phyloP scores from a whole-genome alignment of 2,797 vertebrate genomes.

The Sebastes aleutianus region DNA sequence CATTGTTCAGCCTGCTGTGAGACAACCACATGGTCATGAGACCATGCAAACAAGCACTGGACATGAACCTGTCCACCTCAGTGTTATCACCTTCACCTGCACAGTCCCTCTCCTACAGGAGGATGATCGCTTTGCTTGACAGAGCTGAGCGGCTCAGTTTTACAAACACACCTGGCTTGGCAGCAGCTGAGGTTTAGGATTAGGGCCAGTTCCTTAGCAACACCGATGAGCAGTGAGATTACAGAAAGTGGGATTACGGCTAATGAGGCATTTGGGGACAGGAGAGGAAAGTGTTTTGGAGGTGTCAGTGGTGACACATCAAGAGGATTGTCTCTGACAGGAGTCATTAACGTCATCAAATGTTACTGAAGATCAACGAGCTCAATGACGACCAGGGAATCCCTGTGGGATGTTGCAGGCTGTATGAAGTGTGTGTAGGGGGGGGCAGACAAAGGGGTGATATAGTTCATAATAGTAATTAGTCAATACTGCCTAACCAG shows the following conservation, averaged over 20 bases:
- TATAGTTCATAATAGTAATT: too few species aligned
- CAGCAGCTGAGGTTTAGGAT: conserved; percentile 38
- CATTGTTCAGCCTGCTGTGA: conserved; percentile 48
- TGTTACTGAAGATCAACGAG: conserved; percentile 15
- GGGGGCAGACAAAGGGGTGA: too few species aligned
- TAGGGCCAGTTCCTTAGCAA: conserved; percentile 66
- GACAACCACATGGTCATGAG: conserved; percentile 24
- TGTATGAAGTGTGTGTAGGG: background rate
- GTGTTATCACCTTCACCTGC: conserved; percentile 26
- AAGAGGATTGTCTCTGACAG: conserved; percentile 43
- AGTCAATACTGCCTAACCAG: background rate
- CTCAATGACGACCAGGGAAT: conserved; percentile 7
- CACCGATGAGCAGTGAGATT: conserved; percentile 49
- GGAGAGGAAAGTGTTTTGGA: conserved; percentile 5
- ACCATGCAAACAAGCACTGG: conserved; percentile 7
- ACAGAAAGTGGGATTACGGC: conserved; percentile 64
- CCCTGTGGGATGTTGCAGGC: conserved; percentile 11
- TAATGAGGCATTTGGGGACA: conserved; percentile 49
- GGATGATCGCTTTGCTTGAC: conserved; percentile 40
- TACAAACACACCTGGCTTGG: conserved; percentile 27
- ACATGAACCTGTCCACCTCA: conserved; percentile 2
- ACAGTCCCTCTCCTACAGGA: background rate
- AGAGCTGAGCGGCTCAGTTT: conserved; percentile 21
- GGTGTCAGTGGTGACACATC: conserved; percentile 16
- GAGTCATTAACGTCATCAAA: conserved; percentile 40